Evolutionary conservation across 2,113 vertebrate genomes (phyloP).

Genomic region (Azemiops feae): DNA sequence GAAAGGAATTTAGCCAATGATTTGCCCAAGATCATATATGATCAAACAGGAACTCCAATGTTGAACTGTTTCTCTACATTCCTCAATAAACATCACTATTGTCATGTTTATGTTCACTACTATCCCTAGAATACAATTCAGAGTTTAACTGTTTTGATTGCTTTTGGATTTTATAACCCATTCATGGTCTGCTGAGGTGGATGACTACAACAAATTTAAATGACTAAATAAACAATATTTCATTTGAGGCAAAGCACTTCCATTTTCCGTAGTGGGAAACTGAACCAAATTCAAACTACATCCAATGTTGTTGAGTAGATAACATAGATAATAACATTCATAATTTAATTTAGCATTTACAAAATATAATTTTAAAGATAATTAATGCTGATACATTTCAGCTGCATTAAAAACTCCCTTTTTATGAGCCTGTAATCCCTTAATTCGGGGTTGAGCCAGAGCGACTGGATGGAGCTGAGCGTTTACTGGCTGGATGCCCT

Average conservation of each 20-base stretch:
- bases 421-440: background rate
- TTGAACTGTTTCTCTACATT: background rate
- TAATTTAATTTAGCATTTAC: background rate
- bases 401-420: background rate
- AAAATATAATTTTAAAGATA: background rate
- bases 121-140: background rate
- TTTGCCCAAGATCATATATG: background rate
- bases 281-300: background rate
- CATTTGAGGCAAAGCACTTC: background rate
- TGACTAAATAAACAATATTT: background rate
- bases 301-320: background rate
- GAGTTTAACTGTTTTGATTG: background rate
- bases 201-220: background rate
- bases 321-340: background rate
- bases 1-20: too few species aligned
- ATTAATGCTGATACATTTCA: background rate
- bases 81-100: background rate
- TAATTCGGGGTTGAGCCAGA: too few species aligned
- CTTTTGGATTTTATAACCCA: background rate
- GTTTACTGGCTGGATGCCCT: too few species aligned
- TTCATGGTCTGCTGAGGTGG: background rate
- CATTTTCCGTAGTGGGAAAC: background rate
- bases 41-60: background rate
- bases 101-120: background rate
- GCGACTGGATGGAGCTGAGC: too few species aligned